Evolutionary conservation across 2,797 vertebrate genomes (phyloP).

Genomic region (Arnoldichthys spilopterus): DNA sequence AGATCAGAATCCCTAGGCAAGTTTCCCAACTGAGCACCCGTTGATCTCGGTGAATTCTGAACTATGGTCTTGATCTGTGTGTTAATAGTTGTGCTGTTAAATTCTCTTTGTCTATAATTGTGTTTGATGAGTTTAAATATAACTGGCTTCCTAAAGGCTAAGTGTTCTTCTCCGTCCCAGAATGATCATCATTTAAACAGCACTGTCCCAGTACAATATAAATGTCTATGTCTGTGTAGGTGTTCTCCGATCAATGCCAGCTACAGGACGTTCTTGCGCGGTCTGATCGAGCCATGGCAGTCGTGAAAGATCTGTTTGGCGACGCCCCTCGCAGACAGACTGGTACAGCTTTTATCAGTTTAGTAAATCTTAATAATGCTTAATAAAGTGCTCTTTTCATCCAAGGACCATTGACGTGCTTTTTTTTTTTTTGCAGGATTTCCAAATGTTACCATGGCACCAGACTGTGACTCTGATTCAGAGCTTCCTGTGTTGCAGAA

Average conservation of each 20-base stretch:
- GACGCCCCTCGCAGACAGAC: slow-evolving; percentile 84
- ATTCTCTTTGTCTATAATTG: too few relatives aligned
- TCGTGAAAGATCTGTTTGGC: slow-evolving; percentile 85
- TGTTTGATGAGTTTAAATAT: not conserved
- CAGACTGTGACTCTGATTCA: slow-evolving; percentile 77
- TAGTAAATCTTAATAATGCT: not conserved
- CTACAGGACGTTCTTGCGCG: slow-evolving; percentile 84
- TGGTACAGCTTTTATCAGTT: slow-evolving; percentile 72
- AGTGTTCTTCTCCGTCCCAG: not conserved
- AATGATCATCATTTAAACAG: not conserved
- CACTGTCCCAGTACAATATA: not conserved
- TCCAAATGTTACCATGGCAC: slow-evolving; percentile 89
- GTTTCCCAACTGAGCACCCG: not conserved
- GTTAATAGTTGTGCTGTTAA: too few relatives aligned
- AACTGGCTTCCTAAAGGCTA: not conserved
- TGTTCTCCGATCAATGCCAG: slow-evolving; percentile 88
- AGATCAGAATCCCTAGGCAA: not conserved
- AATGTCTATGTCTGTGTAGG: slow-evolving; percentile 70
- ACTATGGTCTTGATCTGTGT: too few relatives aligned
- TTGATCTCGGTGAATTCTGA: too few relatives aligned
- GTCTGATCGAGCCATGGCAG: slow-evolving; percentile 86
- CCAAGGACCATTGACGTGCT: too few relatives aligned
- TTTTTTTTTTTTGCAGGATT: slow-evolving; percentile 76
- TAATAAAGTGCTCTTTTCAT: not conserved
- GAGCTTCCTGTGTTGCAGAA: slow-evolving; percentile 75